Conservation (phyloP, 92 coral and sea anemone species). For the Phymanthus crucifer region DNA sequence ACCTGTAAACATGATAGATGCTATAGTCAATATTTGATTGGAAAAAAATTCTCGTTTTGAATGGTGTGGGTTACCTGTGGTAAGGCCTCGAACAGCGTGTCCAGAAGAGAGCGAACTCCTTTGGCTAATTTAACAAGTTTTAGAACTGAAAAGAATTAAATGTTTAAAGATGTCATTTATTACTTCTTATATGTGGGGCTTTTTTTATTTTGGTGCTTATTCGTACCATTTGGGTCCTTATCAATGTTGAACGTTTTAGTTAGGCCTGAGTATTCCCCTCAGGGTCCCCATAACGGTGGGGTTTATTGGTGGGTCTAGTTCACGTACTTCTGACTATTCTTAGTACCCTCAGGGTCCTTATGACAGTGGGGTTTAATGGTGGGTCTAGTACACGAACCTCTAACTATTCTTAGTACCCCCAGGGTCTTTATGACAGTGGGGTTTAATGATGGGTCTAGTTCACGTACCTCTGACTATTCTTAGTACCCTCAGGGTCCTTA, state of each 20-base stretch:
- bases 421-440: neutral
- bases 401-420: neutral
- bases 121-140: conserved; percentile 94
- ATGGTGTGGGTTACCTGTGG: conserved; percentile 83
- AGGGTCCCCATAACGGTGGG: too few relatives aligned
- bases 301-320: too few relatives aligned
- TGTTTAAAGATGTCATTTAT: neutral
- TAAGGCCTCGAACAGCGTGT: conserved; percentile 85
- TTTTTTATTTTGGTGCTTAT: neutral
- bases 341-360: conserved; percentile 65
- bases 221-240: neutral
- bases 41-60: neutral
- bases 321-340: conserved; percentile 72
- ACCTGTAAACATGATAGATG: conserved; percentile 50
- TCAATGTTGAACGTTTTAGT: too few relatives aligned
- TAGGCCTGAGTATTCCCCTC: too few relatives aligned
- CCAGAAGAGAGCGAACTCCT: conserved; percentile 93
- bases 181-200: too few relatives aligned
- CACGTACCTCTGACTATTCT: conserved; percentile 35
- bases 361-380: conserved; percentile 60
- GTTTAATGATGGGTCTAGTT: conserved; percentile 19
- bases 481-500: neutral
- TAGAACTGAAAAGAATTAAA: conserved; percentile 51
- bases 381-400: neutral
- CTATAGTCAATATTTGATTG: neutral